A percentile compares a stretch with the other conserved stretches of the same genome.
Evolutionary conservation across 1,140 invertebrate species (phyloP).

Genomic region (Pararge aegeria): DNA sequence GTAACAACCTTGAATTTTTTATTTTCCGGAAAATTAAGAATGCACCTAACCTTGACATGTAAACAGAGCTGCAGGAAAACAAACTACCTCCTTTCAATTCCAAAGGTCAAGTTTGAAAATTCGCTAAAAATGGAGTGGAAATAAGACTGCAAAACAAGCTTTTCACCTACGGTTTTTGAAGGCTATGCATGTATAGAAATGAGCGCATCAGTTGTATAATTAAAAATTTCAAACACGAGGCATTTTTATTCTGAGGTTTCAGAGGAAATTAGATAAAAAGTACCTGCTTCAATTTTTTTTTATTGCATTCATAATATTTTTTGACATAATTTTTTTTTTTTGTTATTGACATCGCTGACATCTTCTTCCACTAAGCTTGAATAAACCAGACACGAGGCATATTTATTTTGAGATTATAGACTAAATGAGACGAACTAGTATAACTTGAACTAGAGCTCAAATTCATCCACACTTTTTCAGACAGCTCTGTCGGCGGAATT

Average conservation of each 20-base stretch:
- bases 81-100: background rate
- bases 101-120: background rate
- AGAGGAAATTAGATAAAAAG: too few relatives aligned
- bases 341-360: too few relatives aligned
- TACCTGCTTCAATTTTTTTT: too few relatives aligned
- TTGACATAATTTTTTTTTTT: too few relatives aligned
- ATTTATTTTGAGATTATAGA: too few relatives aligned
- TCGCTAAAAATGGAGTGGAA: background rate
- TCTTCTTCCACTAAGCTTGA: too few relatives aligned
- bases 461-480: too few relatives aligned
- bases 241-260: background rate
- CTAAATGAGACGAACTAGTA: too few relatives aligned
- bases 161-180: background rate
- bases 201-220: background rate
- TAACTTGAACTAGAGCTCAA: too few relatives aligned
- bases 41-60: background rate
- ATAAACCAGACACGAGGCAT: too few relatives aligned
- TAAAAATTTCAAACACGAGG: background rate
- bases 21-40: background rate
- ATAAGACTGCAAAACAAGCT: background rate
- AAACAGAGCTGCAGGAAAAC: background rate
- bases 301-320: too few relatives aligned
- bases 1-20: background rate
- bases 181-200: background rate
- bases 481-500: too few relatives aligned